phyloP scores from a whole-genome alignment of 1,140 invertebrate species.

The Kradibia gibbosae region DNA sequence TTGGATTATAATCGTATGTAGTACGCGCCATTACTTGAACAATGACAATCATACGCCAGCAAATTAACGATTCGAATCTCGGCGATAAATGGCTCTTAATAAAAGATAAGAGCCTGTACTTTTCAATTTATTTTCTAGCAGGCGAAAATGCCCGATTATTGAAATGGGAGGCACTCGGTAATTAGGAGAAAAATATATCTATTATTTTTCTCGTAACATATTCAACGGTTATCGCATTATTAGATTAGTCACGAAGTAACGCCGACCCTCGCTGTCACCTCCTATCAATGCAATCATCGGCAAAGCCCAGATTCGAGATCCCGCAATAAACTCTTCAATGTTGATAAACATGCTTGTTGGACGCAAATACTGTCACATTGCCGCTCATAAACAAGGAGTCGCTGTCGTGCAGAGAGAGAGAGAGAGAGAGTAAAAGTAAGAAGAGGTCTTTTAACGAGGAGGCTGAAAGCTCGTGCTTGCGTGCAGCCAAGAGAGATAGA shows the following conservation, averaged over 20 bases:
- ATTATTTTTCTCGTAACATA: slow-evolving; percentile 17
- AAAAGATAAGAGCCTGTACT: too few species aligned
- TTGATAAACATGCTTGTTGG: slow-evolving; percentile 39
- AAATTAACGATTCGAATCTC: too few species aligned
- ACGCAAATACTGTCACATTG: slow-evolving; percentile 22
- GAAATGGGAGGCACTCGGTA: not conserved
- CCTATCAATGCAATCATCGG: not conserved
- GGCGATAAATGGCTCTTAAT: too few species aligned
- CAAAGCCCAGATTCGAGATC: slow-evolving; percentile 12
- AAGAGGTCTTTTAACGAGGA: not conserved
- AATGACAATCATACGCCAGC: too few species aligned
- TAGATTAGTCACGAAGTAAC: not conserved
- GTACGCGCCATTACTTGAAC: too few species aligned
- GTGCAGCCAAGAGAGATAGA: not conserved
- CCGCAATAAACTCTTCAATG: slow-evolving; percentile 2
- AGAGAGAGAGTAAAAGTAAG: not conserved
- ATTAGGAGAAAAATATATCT: not conserved
- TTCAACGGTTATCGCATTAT: not conserved
- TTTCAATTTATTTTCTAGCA: not conserved
- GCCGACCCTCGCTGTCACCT: not conserved
- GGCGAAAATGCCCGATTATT: not conserved
- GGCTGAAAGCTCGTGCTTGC: not conserved
- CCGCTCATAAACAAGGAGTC: slow-evolving; percentile 31
- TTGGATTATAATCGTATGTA: too few species aligned
- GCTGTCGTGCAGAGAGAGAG: not conserved